Percentiles rank a stretch among this genome's conserved stretches.
phyloP scores from a whole-genome alignment of 2,113 vertebrate genomes.

The Sceloporus undulatus region DNA sequence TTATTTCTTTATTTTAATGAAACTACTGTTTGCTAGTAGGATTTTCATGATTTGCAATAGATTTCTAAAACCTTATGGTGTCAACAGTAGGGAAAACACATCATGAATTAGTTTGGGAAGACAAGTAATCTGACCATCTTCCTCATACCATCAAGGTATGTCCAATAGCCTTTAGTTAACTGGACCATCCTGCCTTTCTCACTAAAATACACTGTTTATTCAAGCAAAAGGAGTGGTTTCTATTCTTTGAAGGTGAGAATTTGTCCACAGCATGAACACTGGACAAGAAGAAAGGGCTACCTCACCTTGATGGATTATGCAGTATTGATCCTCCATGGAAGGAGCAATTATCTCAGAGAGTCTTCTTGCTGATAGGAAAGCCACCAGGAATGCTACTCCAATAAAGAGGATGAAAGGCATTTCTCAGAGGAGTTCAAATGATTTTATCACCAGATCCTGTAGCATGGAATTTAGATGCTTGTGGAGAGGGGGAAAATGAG shows the following conservation, averaged over 20 bases:
- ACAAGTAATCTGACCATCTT: conserved; percentile 49
- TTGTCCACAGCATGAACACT: conserved; percentile 72
- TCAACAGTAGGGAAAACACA: conserved; percentile 41
- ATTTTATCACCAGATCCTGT: conserved; percentile 72
- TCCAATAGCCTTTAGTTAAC: conserved; percentile 63
- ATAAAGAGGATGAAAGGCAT: conserved; percentile 74
- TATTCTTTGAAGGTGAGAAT: conserved; percentile 62
- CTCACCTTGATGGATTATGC: conserved; percentile 77
- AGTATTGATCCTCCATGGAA: conserved; percentile 77
- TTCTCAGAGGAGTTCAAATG: conserved; percentile 68
- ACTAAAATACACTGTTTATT: conserved; percentile 57
- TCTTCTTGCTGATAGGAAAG: conserved; percentile 70
- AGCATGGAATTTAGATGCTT: conserved; percentile 69
- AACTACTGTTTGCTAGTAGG: not conserved
- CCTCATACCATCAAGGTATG: conserved; percentile 73
- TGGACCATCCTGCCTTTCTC: conserved; percentile 62
- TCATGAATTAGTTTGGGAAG: conserved; percentile 65
- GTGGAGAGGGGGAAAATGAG: conserved; percentile 19
- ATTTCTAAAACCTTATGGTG: conserved; percentile 57
- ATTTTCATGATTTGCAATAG: conserved; percentile 35
- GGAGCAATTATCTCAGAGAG: conserved; percentile 75
- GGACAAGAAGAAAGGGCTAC: conserved; percentile 72
- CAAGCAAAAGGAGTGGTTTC: conserved; percentile 56
- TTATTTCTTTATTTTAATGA: conserved; percentile 12
- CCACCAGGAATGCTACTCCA: conserved; percentile 74